These are phyloP conservation scores for Gambelia wislizenii DNA, from an alignment of 2,797 vertebrate genomes.

Conservation along the genomic window DNA sequence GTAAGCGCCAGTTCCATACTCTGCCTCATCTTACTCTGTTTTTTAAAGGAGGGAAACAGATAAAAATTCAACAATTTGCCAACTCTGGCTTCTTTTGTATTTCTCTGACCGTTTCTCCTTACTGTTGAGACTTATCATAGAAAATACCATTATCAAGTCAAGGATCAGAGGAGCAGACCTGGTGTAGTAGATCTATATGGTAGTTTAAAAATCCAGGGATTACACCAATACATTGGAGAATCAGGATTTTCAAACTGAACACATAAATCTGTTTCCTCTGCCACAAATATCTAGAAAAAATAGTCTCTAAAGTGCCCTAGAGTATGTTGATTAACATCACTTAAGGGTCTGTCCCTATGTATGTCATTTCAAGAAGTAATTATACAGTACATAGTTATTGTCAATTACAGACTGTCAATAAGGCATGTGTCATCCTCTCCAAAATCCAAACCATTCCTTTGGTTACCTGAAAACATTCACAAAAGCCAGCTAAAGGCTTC, in stretches of 20 bases:
- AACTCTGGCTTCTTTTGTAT: not conserved
- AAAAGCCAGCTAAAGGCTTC: not conserved
- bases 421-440: conserved; percentile 23
- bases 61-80: not conserved
- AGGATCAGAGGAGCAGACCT: not conserved
- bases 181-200: not conserved
- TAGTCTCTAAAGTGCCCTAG: conserved; percentile 3
- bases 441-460: conserved; percentile 19
- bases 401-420: conserved; percentile 24
- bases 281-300: not conserved
- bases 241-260: not conserved
- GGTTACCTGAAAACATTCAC: not conserved
- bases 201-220: not conserved
- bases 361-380: conserved; percentile 37
- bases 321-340: conserved; percentile 25
- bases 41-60: not conserved
- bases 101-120: not conserved
- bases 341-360: conserved; percentile 25
- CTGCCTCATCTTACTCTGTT: not conserved
- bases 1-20: not conserved
- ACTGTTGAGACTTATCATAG: not conserved
- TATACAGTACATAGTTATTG: conserved; percentile 38
- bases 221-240: not conserved
- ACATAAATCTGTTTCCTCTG: not conserved
- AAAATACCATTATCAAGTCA: not conserved